Evolutionary conservation across 2,888 invertebrate genomes (phyloP).

Genomic region (Drosophila ustulata): DNA sequence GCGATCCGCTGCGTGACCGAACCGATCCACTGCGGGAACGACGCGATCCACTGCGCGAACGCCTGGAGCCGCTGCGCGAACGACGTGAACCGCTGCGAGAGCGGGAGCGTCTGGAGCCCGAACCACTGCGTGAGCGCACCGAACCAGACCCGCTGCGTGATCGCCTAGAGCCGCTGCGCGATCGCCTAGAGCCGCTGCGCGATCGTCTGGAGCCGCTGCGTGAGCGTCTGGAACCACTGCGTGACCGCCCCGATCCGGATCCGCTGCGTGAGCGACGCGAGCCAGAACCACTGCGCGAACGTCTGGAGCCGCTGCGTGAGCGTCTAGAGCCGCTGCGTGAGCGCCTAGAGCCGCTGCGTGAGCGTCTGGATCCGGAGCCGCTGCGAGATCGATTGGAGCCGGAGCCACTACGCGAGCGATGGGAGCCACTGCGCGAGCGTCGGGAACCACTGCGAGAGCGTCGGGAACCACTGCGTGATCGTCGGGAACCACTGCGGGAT

Average conservation of each 20-base stretch:
- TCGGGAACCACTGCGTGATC: conserved; percentile 64
- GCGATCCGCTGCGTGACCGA: conserved; percentile 52
- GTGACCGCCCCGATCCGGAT: conserved; percentile 51
- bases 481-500: too few species aligned
- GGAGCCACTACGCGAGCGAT: conserved; percentile 61
- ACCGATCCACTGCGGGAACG: conserved; percentile 62
- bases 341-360: conserved; percentile 67
- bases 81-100: conserved; percentile 68
- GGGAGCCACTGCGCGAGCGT: conserved; percentile 68
- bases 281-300: conserved; percentile 52
- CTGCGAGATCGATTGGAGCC: conserved; percentile 74
- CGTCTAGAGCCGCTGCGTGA: conserved; percentile 60
- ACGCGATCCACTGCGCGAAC: conserved; percentile 67
- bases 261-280: conserved; percentile 74
- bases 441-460: conserved; percentile 53
- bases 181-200: conserved; percentile 52
- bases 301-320: conserved; percentile 66
- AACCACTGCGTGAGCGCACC: conserved; percentile 44
- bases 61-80: conserved; percentile 70
- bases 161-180: conserved; percentile 53
- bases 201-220: conserved; percentile 58
- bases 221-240: conserved; percentile 68
- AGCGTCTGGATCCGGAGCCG: conserved; percentile 55
- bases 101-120: conserved; percentile 9
- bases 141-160: conserved; percentile 64